phyloP scores from a whole-genome alignment of 2,113 vertebrate species.

The Hylia prasina region DNA sequence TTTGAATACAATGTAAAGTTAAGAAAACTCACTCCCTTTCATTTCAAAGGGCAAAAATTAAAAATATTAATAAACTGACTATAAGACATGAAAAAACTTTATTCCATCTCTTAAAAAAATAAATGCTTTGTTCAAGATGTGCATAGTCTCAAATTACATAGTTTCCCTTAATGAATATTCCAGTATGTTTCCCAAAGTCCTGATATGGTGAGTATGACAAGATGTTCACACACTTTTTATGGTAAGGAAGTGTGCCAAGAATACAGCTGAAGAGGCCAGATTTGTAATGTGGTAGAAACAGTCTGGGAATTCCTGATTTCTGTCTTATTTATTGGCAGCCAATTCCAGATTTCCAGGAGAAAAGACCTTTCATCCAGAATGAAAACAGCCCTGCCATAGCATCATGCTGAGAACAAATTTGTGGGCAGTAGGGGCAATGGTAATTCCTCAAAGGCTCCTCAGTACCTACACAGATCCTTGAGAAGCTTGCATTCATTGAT shows the following conservation, averaged over 20 bases:
- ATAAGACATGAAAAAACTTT: background rate
- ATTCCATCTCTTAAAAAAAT: background rate
- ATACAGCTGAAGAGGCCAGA: background rate
- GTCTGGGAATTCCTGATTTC: constrained; percentile 16
- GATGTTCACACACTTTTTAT: constrained; percentile 4
- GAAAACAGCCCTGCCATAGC: background rate
- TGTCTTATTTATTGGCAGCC: background rate
- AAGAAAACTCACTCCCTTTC: background rate
- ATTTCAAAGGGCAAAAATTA: background rate
- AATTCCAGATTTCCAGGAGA: background rate
- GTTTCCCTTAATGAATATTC: constrained; percentile 29
- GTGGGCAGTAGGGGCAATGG: background rate
- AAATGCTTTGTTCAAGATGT: constrained; percentile 1
- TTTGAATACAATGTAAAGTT: background rate
- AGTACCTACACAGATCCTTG: background rate
- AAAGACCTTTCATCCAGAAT: background rate
- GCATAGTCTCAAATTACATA: background rate
- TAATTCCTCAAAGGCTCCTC: background rate
- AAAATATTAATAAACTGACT: background rate
- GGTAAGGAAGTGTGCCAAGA: constrained; percentile 6
- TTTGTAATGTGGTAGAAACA: background rate
- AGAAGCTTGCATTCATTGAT: background rate
- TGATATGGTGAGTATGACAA: constrained; percentile 2
- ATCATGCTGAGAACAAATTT: background rate
- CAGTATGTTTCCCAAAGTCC: background rate